Evolutionary conservation across 2,888 invertebrate species (phyloP), one percentile per base, ranked within the genome.

Genomic region (Sinopyrophorus schimmeli): DNA sequence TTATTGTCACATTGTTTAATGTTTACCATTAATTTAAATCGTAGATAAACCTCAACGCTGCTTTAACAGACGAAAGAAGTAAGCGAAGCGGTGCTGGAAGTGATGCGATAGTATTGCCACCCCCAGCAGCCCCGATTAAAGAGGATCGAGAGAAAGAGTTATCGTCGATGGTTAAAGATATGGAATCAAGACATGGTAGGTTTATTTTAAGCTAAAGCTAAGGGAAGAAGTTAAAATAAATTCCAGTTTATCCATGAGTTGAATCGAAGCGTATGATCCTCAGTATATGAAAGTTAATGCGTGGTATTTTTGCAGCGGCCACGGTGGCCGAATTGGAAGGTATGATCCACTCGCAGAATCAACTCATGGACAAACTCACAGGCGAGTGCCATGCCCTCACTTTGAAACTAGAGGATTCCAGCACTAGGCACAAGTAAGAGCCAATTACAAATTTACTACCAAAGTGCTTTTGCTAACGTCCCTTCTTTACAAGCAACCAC

Each of bases 311-410:
- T 84, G 77, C 86, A 90, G 90, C 85, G 81, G 86, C 87, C 79
- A 90, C 89, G 73, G 89, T 91, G 77, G 84, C 85, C 79, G 89
- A 88, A 79, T 84, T 92, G 79, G 91, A 91, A 82, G 83, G 85
- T 75, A 86, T 89, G 86, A 84, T 92, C 79, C 86, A 86, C 78
- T 88, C 86, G 78, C 91, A 92, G 84, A 89, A 88, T 83, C 86
- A 86, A 83, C 87, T 90, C 84, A 88, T 91, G 86, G 89, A 89
- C 81, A 90, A 87, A 84, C 84, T 92, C 77, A 89, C 89, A 73
- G 82, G 81, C 73, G 90, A 92, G 80, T 91, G 91, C 81, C 90
- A 88, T 80, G 81, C 81, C 77, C 84, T 92, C 77, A 91, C 91
- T 73, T 82, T 86, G 79, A 90, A 88, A 82, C 84, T 92, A 80